These are phyloP conservation scores for Zoanthus sociatus DNA, from an alignment of 92 coral and sea anemone species.

Conservation along the genomic window DNA sequence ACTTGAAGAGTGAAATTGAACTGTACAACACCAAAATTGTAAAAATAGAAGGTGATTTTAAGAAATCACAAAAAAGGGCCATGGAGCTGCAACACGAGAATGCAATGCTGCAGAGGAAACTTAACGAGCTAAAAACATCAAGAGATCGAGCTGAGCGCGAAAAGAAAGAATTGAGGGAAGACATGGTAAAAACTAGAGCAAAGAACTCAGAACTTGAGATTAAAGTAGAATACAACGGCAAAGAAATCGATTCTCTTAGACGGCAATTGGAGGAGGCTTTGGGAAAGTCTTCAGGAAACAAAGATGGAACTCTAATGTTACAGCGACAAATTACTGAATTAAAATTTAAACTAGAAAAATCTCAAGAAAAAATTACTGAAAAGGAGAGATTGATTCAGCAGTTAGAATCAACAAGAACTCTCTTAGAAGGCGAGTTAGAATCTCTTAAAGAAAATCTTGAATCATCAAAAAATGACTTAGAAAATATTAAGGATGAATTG, in stretches of 20 bases:
- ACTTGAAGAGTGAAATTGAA: slow-evolving; percentile 84
- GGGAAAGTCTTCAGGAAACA: slow-evolving; percentile 73
- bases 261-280: slow-evolving; percentile 82
- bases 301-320: slow-evolving; percentile 81
- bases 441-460: slow-evolving; percentile 70
- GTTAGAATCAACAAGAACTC: slow-evolving; percentile 73
- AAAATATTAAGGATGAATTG: slow-evolving; percentile 76
- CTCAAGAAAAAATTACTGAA: slow-evolving; percentile 90
- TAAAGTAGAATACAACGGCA: slow-evolving; percentile 80
- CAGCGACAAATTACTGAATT: slow-evolving; percentile 91
- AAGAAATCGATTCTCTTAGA: slow-evolving; percentile 81
- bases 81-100: slow-evolving; percentile 84
- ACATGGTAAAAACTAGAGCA: slow-evolving; percentile 68
- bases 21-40: slow-evolving; percentile 73
- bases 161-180: slow-evolving; percentile 75
- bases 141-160: slow-evolving; percentile 77
- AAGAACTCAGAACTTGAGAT: slow-evolving; percentile 80
- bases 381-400: slow-evolving; percentile 90
- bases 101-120: slow-evolving; percentile 69
- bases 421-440: slow-evolving; percentile 84
- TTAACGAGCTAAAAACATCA: slow-evolving; percentile 71
- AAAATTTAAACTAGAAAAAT: slow-evolving; percentile 77
- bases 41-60: slow-evolving; percentile 75
- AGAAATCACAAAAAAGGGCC: slow-evolving; percentile 83
- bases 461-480: slow-evolving; percentile 73